These are phyloP conservation scores for Bombycilla garrulus DNA, from an alignment of 2,113 vertebrate species.

Conservation along the genomic window DNA sequence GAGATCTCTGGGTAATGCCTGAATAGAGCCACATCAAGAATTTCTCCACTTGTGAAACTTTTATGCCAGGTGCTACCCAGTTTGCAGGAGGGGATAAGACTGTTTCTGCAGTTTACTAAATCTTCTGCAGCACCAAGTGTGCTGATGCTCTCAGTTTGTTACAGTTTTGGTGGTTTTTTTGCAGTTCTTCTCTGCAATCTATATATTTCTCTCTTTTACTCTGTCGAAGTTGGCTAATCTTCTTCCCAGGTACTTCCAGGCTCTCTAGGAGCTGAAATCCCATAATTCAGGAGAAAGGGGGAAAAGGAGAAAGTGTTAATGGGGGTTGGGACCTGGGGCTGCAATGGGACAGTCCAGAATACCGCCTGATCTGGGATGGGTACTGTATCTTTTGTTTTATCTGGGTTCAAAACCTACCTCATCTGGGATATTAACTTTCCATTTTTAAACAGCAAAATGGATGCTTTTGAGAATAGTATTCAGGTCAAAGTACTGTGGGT, in stretches of 20 bases:
- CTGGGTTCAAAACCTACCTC: background rate
- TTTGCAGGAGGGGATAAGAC: background rate
- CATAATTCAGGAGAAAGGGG: background rate
- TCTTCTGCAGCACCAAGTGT: background rate
- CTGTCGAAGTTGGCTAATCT: background rate
- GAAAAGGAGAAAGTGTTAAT: background rate
- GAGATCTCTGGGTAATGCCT: background rate
- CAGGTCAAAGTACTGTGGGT: background rate
- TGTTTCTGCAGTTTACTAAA: background rate
- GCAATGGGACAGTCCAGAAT: background rate
- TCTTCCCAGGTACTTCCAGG: background rate
- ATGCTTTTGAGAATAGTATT: background rate
- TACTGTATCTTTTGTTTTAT: fast-evolving
- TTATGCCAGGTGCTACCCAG: background rate
- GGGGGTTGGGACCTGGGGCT: background rate
- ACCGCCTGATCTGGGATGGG: background rate
- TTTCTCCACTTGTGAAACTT: background rate
- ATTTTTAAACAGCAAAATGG: background rate
- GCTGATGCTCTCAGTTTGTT: background rate
- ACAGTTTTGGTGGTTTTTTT: background rate
- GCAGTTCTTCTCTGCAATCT: background rate
- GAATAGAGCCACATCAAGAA: background rate
- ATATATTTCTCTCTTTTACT: background rate
- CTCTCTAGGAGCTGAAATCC: background rate
- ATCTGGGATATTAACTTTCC: background rate